Evolutionary conservation across 2,888 invertebrate genomes (phyloP).

Genomic region (Drosophila acutilabella): DNA sequence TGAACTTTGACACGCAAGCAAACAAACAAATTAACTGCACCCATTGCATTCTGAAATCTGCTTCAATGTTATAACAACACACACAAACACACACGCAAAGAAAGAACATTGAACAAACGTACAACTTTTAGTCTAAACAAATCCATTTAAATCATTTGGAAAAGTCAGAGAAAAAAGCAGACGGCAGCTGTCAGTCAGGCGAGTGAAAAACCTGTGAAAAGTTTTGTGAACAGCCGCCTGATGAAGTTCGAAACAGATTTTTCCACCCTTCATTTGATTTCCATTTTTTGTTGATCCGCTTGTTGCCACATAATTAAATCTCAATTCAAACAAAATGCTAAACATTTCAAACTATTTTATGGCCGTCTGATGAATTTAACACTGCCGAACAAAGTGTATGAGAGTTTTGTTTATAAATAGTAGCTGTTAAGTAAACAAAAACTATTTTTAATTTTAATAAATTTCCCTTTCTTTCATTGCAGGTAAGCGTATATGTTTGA

Average conservation of each 20-base stretch:
- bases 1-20: constrained; percentile 77
- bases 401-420: constrained; percentile 13
- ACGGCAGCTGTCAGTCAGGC: constrained; percentile 49
- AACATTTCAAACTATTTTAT: constrained; percentile 77
- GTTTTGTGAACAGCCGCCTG: constrained; percentile 42
- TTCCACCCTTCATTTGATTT: constrained; percentile 9
- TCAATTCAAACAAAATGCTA: constrained; percentile 75
- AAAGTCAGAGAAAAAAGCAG: constrained; percentile 3
- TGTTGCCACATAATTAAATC: constrained; percentile 82
- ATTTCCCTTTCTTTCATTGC: constrained; percentile 46
- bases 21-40: constrained; percentile 77
- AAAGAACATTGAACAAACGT: constrained; percentile 25
- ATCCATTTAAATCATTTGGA: constrained; percentile 54
- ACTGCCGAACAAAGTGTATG: constrained; percentile 21
- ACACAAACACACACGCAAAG: constrained; percentile 19
- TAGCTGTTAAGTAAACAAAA: constrained; percentile 19
- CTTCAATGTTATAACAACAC: constrained; percentile 52
- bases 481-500: constrained; percentile 59
- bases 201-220: constrained; percentile 39
- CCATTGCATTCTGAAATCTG: constrained; percentile 11
- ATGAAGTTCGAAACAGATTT: constrained; percentile 5
- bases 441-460: constrained; percentile 5
- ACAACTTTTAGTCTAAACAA: constrained; percentile 62
- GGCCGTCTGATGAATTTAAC: constrained; percentile 45
- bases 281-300: constrained; percentile 43